A percentile compares a stretch with the other conserved stretches of the same genome.
phyloP scores from a whole-genome alignment of 2,888 invertebrate species.

The Limnephilus marmoratus region DNA sequence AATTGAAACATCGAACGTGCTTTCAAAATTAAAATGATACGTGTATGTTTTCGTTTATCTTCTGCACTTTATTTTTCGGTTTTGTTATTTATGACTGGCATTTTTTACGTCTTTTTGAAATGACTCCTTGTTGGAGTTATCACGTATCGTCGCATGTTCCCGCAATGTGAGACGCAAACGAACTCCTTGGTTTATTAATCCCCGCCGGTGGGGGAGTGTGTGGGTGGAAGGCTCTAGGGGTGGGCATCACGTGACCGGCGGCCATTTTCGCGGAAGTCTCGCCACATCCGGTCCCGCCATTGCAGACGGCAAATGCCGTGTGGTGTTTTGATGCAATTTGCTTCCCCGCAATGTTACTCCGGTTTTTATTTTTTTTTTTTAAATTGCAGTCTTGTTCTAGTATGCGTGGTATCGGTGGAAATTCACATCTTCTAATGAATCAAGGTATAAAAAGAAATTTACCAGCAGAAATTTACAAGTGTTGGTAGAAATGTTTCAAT shows the following conservation, averaged over 20 bases:
- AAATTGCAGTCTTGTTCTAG: background rate
- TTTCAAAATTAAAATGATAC: background rate
- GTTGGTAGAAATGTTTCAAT: background rate
- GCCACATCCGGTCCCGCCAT: conserved; percentile 17
- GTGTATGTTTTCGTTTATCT: background rate
- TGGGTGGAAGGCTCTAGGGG: background rate
- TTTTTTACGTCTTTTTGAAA: background rate
- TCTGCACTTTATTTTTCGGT: background rate
- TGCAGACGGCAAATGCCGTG: background rate
- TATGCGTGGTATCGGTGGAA: background rate
- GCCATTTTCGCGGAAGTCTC: conserved; percentile 8
- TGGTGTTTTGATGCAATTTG: background rate
- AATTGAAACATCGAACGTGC: background rate
- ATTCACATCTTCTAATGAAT: background rate
- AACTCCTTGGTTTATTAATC: conserved; percentile 22
- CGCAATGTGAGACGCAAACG: conserved; percentile 18
- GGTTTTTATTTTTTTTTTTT: background rate
- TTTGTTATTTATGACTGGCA: background rate
- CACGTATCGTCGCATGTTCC: conserved; percentile 35
- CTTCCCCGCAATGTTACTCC: background rate
- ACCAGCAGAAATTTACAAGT: background rate
- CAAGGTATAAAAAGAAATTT: background rate
- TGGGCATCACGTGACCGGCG: conserved; percentile 2
- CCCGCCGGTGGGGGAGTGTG: background rate
- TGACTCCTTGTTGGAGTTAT: background rate